These are phyloP conservation scores for Cyanocitta stelleri DNA, from an alignment of 2,113 vertebrate species.

Conservation along the genomic window DNA sequence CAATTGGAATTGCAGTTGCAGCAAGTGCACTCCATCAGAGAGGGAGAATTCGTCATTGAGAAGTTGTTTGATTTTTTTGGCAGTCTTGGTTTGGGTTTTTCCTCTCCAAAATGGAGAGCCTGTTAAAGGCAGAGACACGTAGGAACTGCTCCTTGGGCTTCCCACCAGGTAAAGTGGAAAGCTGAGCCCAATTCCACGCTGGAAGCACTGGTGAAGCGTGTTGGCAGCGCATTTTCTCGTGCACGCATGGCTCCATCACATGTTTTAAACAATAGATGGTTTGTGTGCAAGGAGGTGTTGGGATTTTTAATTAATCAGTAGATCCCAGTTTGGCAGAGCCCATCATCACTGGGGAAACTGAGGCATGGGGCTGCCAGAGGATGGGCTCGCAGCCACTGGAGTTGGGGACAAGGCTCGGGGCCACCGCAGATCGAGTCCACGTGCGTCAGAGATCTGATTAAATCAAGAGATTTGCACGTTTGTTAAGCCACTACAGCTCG, in stretches of 20 bases:
- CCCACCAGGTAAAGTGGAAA: background rate
- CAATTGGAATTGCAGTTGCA: background rate
- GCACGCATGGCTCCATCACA: accelerated
- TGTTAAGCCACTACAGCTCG: background rate
- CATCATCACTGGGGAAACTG: background rate
- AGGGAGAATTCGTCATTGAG: background rate
- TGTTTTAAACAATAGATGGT: background rate
- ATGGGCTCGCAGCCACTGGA: background rate
- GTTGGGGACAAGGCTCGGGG: accelerated
- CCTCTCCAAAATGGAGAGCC: accelerated
- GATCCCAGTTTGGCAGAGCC: background rate
- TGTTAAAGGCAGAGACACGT: accelerated
- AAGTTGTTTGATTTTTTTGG: background rate
- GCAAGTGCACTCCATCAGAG: background rate
- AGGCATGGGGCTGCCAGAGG: background rate
- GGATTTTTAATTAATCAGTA: background rate
- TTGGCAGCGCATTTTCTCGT: accelerated
- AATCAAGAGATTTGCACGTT: background rate
- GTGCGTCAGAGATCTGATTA: background rate
- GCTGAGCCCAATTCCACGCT: background rate
- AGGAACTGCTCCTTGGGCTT: background rate
- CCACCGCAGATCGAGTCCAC: accelerated
- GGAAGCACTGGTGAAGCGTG: accelerated
- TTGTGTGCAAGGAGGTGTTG: background rate
- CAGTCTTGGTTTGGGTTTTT: background rate